A percentile compares a stretch with the other conserved stretches of the same genome.
Conservation (phyloP, 1,140 invertebrate species). For the Bilobella aurantiaca region DNA sequence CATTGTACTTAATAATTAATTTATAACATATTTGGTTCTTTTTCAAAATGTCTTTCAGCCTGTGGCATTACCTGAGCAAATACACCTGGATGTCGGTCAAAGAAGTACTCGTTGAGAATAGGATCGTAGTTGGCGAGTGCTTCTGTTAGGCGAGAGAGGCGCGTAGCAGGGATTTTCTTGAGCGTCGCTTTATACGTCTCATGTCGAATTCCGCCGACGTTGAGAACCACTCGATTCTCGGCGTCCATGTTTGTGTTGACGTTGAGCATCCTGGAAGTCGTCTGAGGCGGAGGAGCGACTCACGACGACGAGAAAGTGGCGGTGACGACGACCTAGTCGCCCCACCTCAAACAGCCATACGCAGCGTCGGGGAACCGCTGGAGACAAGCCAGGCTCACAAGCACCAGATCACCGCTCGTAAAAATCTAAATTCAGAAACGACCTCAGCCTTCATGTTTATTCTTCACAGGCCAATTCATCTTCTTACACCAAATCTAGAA, state of each 20-base stretch:
- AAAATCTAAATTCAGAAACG: conserved; percentile 1
- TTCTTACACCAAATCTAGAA: no score
- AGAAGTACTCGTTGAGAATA: conserved; percentile 96
- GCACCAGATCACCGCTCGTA: conserved; percentile 4
- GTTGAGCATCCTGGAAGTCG: conserved; percentile 9
- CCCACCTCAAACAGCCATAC: background rate
- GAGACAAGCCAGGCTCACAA: background rate
- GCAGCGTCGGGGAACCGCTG: background rate
- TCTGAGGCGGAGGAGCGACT: no score
- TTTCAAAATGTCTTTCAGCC: no score
- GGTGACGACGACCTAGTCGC: no score
- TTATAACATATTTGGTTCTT: no score
- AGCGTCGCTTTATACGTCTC: conserved; percentile 77
- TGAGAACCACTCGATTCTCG: conserved; percentile 94
- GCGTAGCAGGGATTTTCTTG: conserved; percentile 79
- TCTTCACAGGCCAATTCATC: conserved; percentile 5
- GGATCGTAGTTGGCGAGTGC: conserved; percentile 89
- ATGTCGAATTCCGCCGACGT: conserved; percentile 94
- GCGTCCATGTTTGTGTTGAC: conserved; percentile 82
- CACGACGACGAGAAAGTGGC: background rate
- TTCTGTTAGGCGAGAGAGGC: conserved; percentile 77
- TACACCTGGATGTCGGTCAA: conserved; percentile 93
- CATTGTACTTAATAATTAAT: no score
- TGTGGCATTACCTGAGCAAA: conserved; percentile 71
- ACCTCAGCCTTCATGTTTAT: background rate